These are phyloP conservation scores for Drosophila engyochracea DNA, from an alignment of 2,888 invertebrate species.

Conservation along the genomic window DNA sequence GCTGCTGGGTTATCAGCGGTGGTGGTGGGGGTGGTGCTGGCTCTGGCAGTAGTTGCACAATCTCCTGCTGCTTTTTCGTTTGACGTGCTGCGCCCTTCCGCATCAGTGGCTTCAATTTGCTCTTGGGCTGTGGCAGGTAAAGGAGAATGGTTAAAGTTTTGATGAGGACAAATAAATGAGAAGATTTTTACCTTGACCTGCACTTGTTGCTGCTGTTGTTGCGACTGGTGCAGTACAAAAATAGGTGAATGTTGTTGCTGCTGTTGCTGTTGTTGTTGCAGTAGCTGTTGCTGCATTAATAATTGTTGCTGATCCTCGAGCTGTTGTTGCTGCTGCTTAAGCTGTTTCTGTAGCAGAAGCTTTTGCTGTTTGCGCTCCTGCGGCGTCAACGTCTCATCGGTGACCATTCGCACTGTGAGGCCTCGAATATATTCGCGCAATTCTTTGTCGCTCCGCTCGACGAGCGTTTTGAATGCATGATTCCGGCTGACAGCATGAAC, in stretches of 20 bases:
- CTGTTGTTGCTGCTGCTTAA: conserved; percentile 65
- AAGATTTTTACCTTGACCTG: conserved; percentile 22
- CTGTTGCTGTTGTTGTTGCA: conserved; percentile 52
- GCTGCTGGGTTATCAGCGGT: conserved; percentile 54
- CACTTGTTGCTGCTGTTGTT: conserved; percentile 33
- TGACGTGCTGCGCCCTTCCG: conserved; percentile 60
- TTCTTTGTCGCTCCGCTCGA: conserved; percentile 87
- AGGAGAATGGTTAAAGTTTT: background rate
- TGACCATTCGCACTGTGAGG: conserved; percentile 83
- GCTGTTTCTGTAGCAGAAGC: conserved; percentile 52
- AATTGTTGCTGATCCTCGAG: conserved; percentile 59
- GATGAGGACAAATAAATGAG: background rate
- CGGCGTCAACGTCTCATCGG: conserved; percentile 74
- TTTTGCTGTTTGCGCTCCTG: conserved; percentile 64
- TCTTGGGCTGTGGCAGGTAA: conserved; percentile 40
- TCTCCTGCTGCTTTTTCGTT: conserved; percentile 60
- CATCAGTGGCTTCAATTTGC: conserved; percentile 66
- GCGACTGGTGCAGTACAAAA: conserved; percentile 47
- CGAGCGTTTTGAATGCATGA: conserved; percentile 88
- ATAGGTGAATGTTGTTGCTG: conserved; percentile 41
- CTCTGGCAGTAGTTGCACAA: conserved; percentile 51
- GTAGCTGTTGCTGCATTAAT: conserved; percentile 62
- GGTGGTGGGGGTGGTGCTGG: conserved; percentile 54
- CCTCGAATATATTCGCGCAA: conserved; percentile 86
- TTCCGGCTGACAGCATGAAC: conserved; percentile 89